Percentiles rank a stretch among this genome's conserved stretches.
phyloP scores from a whole-genome alignment of 2,888 invertebrate genomes.

The Mechanitis messenoides region DNA sequence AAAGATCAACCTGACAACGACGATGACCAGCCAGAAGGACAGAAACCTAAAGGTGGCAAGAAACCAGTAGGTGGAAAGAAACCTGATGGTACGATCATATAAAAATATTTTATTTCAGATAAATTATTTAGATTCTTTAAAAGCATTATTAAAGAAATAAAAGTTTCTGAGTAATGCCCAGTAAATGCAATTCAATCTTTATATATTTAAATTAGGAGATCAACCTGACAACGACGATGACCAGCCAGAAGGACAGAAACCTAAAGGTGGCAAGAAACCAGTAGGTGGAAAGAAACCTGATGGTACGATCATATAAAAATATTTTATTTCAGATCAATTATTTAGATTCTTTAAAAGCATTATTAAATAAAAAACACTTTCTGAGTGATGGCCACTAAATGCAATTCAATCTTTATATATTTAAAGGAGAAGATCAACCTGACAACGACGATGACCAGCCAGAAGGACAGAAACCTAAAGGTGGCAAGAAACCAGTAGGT shows the following conservation, averaged over 20 bases:
- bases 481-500: constrained; percentile 1
- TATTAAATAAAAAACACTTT: too few species aligned
- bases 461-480: constrained; percentile 1
- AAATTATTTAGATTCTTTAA: too few species aligned
- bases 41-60: constrained; percentile 1
- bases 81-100: not conserved
- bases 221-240: not conserved
- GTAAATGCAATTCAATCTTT: not conserved
- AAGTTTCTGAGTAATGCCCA: too few species aligned
- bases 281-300: not conserved
- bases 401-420: too few species aligned
- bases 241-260: not conserved
- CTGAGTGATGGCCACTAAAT: too few species aligned
- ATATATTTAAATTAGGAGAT: not conserved
- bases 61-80: not conserved
- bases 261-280: constrained; percentile 3
- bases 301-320: not conserved
- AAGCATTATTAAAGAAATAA: too few species aligned
- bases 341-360: too few species aligned
- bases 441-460: not conserved
- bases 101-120: too few species aligned
- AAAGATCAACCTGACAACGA: not conserved
- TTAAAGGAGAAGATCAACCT: not conserved
- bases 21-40: not conserved
- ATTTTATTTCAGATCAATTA: too few species aligned